Evolutionary conservation across 2,888 invertebrate genomes (phyloP), one percentile per base, ranked within the genome.

Genomic region (Ditula angustiorana): DNA sequence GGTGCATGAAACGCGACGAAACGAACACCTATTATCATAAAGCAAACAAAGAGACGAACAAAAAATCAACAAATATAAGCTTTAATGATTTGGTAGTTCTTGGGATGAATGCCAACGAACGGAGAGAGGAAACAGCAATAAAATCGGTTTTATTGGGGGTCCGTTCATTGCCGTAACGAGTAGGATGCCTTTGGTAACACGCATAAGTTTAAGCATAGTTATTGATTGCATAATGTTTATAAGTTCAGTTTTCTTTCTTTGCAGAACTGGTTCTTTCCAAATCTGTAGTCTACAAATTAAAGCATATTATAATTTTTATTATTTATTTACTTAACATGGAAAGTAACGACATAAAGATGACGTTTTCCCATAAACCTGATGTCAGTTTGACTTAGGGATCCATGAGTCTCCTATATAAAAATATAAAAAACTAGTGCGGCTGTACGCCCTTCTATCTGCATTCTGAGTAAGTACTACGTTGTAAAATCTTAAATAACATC

Each of bases 21-120:
- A 87, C 88, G 83, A 88, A 91, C 88, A 87, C 90, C 89, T 87
- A 90, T 91, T 92, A 92, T 92, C 92, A 92, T 90, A 92, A 90
- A 89, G 83, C 88, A 90, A 92, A 92, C 90, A 91, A 89, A 86
- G 83, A 85, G 79, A 79, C 79, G 55, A 44, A 69, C 81, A 87
- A 88, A 90, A 89, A 90, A 87, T 83, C 85, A 88, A 90, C 90
- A 90, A 90, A 90, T 85, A 87, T 82, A 81, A 81, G 81, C 79
- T 83, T 88, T 90, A 89, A 89, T 90, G 88, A 90, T 90, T 88
- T 86, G 86, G 87, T 88, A 86, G 88, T 87, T 86, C 85, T 80
- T 76, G 82, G 82, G 85, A 84, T 87, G 91, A 90, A 92, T 92
- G 82, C 85, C 83, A 90, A 91, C 84, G 82, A 87, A 82, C 79